phyloP scores from a whole-genome alignment of 2,888 invertebrate genomes.

The Acanthococcus lagerstroemiae region DNA sequence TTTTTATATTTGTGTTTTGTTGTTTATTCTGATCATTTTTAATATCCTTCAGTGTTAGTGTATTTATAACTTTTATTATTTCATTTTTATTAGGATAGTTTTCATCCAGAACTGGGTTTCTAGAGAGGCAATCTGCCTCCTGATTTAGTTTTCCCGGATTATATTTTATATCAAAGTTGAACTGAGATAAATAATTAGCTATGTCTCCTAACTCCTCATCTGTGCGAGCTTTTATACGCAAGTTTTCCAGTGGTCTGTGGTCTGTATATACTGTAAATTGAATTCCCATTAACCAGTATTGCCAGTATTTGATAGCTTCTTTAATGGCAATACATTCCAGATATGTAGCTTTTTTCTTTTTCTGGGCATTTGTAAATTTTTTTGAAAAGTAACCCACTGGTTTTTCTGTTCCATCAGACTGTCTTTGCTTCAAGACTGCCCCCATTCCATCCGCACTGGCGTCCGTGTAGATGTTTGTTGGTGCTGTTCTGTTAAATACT shows the following conservation, averaged over 20 bases:
- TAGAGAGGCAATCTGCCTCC: slow-evolving; percentile 35
- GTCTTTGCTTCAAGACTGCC: slow-evolving; percentile 36
- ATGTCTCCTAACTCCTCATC: slow-evolving; percentile 35
- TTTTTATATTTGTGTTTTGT: no score
- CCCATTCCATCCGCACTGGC: slow-evolving; percentile 37
- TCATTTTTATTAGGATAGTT: slow-evolving; percentile 16
- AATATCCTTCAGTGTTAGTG: background rate
- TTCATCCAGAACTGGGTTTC: slow-evolving; percentile 35
- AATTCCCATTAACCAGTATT: slow-evolving; percentile 29
- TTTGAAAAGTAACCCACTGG: slow-evolving; percentile 35
- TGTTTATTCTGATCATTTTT: no score
- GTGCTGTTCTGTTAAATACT: slow-evolving; percentile 37
- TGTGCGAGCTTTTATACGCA: slow-evolving; percentile 34
- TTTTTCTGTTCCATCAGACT: slow-evolving; percentile 32
- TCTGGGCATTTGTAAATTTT: slow-evolving; percentile 32
- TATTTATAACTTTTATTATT: background rate
- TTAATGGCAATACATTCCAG: slow-evolving; percentile 31
- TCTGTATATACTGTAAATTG: slow-evolving; percentile 23
- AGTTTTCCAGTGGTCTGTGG: slow-evolving; percentile 34
- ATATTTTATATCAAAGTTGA: slow-evolving; percentile 35
- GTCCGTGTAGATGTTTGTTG: slow-evolving; percentile 38
- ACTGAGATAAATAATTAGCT: slow-evolving; percentile 35
- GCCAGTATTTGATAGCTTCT: slow-evolving; percentile 31
- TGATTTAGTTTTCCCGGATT: slow-evolving; percentile 34
- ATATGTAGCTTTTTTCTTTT: slow-evolving; percentile 32